Conservation (phyloP, 2,888 invertebrate species). For the Apamea epomidion region DNA sequence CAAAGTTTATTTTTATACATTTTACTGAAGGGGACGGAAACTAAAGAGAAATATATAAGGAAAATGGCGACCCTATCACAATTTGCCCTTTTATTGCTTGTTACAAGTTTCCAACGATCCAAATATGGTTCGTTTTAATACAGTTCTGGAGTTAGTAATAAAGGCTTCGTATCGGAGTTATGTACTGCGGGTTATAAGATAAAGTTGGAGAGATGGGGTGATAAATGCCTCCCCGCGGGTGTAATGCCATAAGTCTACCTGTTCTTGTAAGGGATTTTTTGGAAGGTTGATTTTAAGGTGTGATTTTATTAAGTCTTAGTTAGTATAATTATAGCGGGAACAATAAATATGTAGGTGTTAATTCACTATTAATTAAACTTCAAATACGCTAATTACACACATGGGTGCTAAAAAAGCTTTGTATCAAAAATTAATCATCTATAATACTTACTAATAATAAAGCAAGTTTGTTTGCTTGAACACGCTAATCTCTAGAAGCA, state of each 20-base stretch:
- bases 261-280: background rate
- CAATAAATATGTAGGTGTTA: background rate
- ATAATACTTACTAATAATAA: too few relatives aligned
- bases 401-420: background rate
- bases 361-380: background rate
- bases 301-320: background rate
- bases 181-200: constrained; percentile 38
- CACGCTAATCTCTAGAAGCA: too few relatives aligned
- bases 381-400: background rate
- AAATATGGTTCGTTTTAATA: constrained; percentile 57
- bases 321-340: too few relatives aligned
- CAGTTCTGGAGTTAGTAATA: constrained; percentile 45
- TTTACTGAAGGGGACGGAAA: constrained; percentile 3
- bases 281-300: background rate
- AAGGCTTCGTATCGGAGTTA: constrained; percentile 48
- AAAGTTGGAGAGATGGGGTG: constrained; percentile 56
- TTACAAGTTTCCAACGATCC: constrained; percentile 44
- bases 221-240: constrained; percentile 48
- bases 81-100: constrained; percentile 47
- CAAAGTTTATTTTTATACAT: constrained; percentile 13
- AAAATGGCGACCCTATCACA: constrained; percentile 19
- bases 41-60: background rate
- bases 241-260: constrained; percentile 8
- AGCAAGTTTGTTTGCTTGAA: too few relatives aligned
- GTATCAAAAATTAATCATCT: too few relatives aligned